Evolutionary conservation across 1,140 invertebrate genomes (phyloP), one percentile per base, ranked within the genome.

Genomic region (Harlomillsia oculata): DNA sequence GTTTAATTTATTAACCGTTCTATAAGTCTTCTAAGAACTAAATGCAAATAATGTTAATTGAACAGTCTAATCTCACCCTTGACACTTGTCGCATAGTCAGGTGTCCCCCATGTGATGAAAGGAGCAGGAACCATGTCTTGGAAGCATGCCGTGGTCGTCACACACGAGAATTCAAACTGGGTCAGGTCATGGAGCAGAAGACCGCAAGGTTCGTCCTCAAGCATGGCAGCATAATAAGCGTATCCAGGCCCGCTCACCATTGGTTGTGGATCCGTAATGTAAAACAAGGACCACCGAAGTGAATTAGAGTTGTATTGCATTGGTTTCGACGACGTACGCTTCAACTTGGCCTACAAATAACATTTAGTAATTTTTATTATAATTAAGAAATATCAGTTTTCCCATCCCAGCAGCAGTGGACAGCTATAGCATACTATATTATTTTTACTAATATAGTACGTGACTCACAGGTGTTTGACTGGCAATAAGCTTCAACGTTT

Each of bases 401-500:
- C n/a, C n/a, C n/a, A n/a, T n/a, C n/a, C n/a, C n/a, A n/a, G n/a
- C n/a, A n/a, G n/a, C 40, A 43, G 14, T 18, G 40, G 40, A 21
- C 8, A 43, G 40, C 20, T 43, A n/a, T n/a, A n/a, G n/a, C n/a
- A n/a, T n/a, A n/a, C n/a, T n/a, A n/a, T n/a, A n/a, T n/a, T n/a
- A n/a, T n/a, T n/a, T n/a, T n/a, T n/a, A n/a, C n/a, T n/a, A n/a
- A n/a, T n/a, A 48, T 14, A 29, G 5, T 30, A 18, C 16, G 16
- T 5, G 0, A 58, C 59, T 60, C 50, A 65, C 64, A 1, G 60
- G 57, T 9, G 44, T 32, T 48, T 65, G 64, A 34, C 51, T 57
- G 6, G 64, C 64, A 40, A 65, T 65, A 6, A 65, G 44, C 26
- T 58, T 62, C 5, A 65, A 43, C 2, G 64, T 65, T 49, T 65